Percentiles rank a stretch among this genome's conserved stretches.
Evolutionary conservation across 1,140 invertebrate species (phyloP).

Genomic region (Panagrolaimus sp.): DNA sequence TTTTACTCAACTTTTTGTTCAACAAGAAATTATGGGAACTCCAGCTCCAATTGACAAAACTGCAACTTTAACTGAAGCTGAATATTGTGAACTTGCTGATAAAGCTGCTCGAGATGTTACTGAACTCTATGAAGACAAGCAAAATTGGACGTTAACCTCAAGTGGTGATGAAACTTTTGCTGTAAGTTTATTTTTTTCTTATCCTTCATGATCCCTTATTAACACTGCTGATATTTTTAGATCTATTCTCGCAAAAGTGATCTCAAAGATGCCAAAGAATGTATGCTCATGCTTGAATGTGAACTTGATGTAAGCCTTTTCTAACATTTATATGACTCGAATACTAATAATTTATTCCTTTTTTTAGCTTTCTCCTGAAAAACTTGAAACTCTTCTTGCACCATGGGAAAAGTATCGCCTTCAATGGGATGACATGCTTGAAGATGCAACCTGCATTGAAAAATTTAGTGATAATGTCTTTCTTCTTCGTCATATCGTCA

Average conservation of each 20-base stretch:
- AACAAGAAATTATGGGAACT: neutral
- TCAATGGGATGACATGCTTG: slow-evolving; percentile 26
- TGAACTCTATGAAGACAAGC: neutral
- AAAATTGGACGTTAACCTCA: slow-evolving; percentile 4
- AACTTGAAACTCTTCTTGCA: slow-evolving; percentile 18
- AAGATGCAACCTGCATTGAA: neutral
- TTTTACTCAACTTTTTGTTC: no score
- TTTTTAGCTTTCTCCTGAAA: slow-evolving; percentile 10
- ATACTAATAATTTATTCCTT: neutral
- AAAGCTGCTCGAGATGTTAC: neutral
- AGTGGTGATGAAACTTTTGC: neutral
- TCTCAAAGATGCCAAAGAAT: slow-evolving; percentile 19
- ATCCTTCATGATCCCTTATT: neutral
- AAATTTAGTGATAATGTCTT: neutral
- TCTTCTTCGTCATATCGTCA: slow-evolving; percentile 22
- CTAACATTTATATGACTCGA: neutral
- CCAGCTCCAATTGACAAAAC: neutral
- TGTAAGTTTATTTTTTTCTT: slow-evolving; percentile 1
- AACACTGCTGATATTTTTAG: slow-evolving; percentile 2
- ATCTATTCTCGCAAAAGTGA: slow-evolving; percentile 18
- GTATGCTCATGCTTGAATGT: slow-evolving; percentile 20
- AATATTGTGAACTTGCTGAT: neutral
- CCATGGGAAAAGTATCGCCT: slow-evolving; percentile 23
- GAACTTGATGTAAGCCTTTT: slow-evolving; percentile 3
- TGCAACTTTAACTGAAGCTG: neutral